Conservation (phyloP, 1,140 invertebrate species). For the Tetramorium parvispinum region DNA sequence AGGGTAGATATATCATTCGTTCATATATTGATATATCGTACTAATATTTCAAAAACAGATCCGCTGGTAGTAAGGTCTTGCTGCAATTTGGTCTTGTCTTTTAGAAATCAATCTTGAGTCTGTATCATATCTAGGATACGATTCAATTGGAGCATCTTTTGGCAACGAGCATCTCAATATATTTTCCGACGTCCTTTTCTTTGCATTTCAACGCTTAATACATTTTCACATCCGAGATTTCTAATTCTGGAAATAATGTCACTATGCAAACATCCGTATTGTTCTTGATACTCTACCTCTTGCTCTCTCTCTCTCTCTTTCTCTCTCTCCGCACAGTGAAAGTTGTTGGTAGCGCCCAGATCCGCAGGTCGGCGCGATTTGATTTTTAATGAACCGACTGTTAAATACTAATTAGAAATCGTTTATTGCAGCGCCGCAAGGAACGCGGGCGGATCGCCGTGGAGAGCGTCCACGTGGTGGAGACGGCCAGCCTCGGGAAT, state of each 20-base stretch:
- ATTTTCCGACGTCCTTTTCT: no score
- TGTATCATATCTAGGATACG: background rate
- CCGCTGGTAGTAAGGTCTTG: background rate
- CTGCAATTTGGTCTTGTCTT: background rate
- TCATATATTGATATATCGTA: background rate
- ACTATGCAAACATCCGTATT: background rate
- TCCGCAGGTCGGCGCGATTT: background rate
- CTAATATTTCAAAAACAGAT: background rate
- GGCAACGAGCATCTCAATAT: background rate
- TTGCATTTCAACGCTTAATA: background rate
- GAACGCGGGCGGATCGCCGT: constrained; percentile 93
- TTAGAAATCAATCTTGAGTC: background rate
- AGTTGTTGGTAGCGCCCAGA: background rate
- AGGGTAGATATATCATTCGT: background rate
- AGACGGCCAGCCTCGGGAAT: constrained; percentile 89
- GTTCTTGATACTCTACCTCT: background rate
- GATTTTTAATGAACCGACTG: background rate
- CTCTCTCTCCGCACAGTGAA: background rate
- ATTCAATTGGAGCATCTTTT: background rate
- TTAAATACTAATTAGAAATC: background rate
- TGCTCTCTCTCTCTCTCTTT: background rate
- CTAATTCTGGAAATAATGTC: background rate
- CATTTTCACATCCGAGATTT: background rate
- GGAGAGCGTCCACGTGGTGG: constrained; percentile 90
- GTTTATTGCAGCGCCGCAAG: constrained; percentile 88